Base-by-base conservation (phyloP, 2,797 vertebrate species). In the Macropodus opercularis region DNA sequence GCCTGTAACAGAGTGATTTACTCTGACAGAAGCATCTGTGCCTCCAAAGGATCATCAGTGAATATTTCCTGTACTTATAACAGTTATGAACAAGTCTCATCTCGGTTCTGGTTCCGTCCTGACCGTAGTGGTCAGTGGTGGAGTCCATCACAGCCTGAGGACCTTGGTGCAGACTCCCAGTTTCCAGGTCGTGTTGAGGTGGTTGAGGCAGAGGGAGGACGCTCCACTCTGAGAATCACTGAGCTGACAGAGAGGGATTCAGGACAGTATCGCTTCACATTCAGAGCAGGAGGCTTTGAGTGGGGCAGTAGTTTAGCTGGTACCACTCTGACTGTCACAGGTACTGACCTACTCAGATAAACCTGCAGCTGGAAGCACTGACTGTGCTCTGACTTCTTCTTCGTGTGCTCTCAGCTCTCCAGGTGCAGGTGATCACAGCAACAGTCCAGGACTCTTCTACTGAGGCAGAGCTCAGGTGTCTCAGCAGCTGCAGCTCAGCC, bases 41-140 rank as follows among this genome's bases (percentile, higher is more conserved):
- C 24, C 26, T 6, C 48, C 10, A 54, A 36, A 60, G 72, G 77
- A 22, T 78, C 81, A 42, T 70, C 76, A 23, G 67, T 77, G 47
- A 32, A 52, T 22, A 67, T 83, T 51, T 18, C 51, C 29, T 55
- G 47, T n/a, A 10, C 32, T 29, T 73, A 63, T 34, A 4, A 5
- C 0, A 18, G 5, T 39, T 58, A 24, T 1, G 2, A 0, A 1
- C 57, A 8, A 0, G 0, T 8, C 6, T 0, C 1, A 19, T 13
- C 36, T 42, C 32, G 3, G 15, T 52, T 70, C 12, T 86, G 85
- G 84, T 60, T 69, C 54, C 52, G 35, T 17, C 2, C n/a, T 40
- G 29, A 26, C 2, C 24, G 0, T 11, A 24, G 1, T 21, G 0
- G 0, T 17, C 12, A 10, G n/a, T n/a, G n/a, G n/a, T n/a, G n/a